phyloP scores from a whole-genome alignment of 2,888 invertebrate genomes.

The Agrilus mali region DNA sequence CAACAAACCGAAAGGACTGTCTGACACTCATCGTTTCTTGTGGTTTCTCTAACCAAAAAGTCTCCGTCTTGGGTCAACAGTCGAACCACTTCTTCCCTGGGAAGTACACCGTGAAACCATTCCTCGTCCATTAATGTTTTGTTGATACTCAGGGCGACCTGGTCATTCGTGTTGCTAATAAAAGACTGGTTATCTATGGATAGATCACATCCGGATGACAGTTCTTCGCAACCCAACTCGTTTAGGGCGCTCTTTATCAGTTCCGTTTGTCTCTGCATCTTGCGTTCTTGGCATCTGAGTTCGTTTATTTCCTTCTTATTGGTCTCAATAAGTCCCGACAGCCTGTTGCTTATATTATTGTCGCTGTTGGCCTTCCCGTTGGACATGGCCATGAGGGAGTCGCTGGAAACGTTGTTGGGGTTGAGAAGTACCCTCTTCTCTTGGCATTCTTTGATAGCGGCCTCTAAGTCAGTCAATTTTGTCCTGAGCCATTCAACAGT shows the following conservation, averaged over 20 bases:
- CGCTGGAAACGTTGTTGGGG: conserved; percentile 18
- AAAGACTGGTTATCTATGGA: conserved; percentile 45
- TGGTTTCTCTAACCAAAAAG: conserved; percentile 87
- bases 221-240: conserved; percentile 77
- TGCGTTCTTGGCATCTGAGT: conserved; percentile 70
- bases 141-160: conserved; percentile 34
- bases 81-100: conserved; percentile 89
- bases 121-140: conserved; percentile 79
- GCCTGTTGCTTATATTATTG: conserved; percentile 26
- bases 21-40: conserved; percentile 81
- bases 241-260: conserved; percentile 75
- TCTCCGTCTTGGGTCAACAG: conserved; percentile 86
- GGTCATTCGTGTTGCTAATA: conserved; percentile 52
- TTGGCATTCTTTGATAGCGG: conserved; percentile 65
- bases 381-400: conserved; percentile 9
- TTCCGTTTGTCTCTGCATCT: conserved; percentile 69
- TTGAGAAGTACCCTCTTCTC: conserved; percentile 39
- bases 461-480: conserved; percentile 65
- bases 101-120: conserved; percentile 95
- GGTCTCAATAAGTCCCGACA: conserved; percentile 17
- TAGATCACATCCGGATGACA: conserved; percentile 74
- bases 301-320: conserved; percentile 61
- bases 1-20: conserved; percentile 90
- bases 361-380: conserved; percentile 28
- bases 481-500: conserved; percentile 82